Evolutionary conservation across 2,888 invertebrate genomes (phyloP).

Genomic region (Tubulanus polymorphus): DNA sequence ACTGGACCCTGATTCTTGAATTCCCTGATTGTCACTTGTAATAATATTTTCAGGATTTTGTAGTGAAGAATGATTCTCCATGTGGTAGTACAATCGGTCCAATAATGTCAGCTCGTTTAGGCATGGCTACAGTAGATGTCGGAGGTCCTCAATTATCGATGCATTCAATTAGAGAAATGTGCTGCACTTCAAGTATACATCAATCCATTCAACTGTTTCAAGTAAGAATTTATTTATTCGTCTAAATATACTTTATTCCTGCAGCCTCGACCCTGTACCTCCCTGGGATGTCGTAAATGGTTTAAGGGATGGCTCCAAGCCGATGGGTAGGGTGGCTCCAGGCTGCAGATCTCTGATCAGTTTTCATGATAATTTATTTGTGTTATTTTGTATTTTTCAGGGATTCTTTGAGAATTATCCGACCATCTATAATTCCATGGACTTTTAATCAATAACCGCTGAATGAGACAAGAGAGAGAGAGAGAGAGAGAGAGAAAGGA

Average conservation of each 20-base stretch:
- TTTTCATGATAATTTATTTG: too few species aligned
- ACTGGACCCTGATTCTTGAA: too few species aligned
- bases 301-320: too few species aligned
- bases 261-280: background rate
- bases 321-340: too few species aligned
- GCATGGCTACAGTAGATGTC: slow-evolving; percentile 56
- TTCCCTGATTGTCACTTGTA: too few species aligned
- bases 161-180: slow-evolving; percentile 58
- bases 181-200: slow-evolving; percentile 51
- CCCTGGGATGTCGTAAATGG: too few species aligned
- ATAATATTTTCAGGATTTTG: slow-evolving; percentile 54
- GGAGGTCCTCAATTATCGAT: slow-evolving; percentile 57
- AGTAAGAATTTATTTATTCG: slow-evolving; percentile 27
- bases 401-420: slow-evolving; percentile 37
- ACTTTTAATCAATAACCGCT: slow-evolving; percentile 24
- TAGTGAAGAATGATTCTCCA: slow-evolving; percentile 55
- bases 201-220: slow-evolving; percentile 52
- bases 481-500: too few species aligned
- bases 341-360: too few species aligned
- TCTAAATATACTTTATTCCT: background rate
- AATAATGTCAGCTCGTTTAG: slow-evolving; percentile 56
- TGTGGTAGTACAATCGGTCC: slow-evolving; percentile 59
- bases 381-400: slow-evolving; percentile 22
- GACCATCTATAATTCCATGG: slow-evolving; percentile 27
- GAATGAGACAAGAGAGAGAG: too few species aligned